phyloP scores from a whole-genome alignment of 2,797 vertebrate species.

The Pangasius macronema region DNA sequence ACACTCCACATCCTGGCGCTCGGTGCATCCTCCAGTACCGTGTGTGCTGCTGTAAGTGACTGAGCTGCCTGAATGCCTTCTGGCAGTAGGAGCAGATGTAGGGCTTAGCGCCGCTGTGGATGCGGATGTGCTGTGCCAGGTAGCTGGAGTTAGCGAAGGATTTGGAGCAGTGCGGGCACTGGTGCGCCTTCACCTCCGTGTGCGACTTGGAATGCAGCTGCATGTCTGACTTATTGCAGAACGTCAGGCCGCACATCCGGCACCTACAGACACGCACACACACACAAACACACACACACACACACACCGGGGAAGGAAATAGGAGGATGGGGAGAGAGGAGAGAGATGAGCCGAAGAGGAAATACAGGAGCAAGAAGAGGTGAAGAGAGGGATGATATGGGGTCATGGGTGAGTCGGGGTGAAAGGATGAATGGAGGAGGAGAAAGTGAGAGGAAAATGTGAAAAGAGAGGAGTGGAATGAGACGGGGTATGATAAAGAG shows the following conservation, averaged over 20 bases:
- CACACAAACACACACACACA: conserved; percentile 74
- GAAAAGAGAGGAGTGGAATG: conserved; percentile 44
- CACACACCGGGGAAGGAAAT: conserved; percentile 64
- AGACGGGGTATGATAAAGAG: not conserved
- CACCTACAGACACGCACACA: conserved; percentile 88
- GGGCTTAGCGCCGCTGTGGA: conserved; percentile 99
- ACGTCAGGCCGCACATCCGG: conserved; percentile 99
- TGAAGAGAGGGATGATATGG: conserved; percentile 32
- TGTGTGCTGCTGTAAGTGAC: conserved; percentile 99
- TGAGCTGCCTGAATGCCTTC: conserved; percentile 99
- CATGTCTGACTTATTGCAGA: conserved; percentile 99
- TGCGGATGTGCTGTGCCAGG: conserved; percentile 99
- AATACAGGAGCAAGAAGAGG: conserved; percentile 52
- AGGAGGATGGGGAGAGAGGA: conserved; percentile 58
- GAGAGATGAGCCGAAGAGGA: conserved; percentile 58
- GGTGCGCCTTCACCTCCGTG: conserved; percentile 99
- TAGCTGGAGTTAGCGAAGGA: conserved; percentile 99
- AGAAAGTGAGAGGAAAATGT: conserved; percentile 1
- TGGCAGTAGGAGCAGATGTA: conserved; percentile 99
- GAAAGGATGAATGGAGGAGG: conserved; percentile 23
- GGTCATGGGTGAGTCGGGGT: conserved; percentile 2
- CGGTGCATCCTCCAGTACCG: conserved; percentile 80
- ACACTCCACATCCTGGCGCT: conserved; percentile 19
- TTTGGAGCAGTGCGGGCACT: conserved; percentile 99
- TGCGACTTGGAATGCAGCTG: conserved; percentile 99